Base-by-base conservation (phyloP, 2,797 vertebrate species). In the Florisuga fusca region DNA sequence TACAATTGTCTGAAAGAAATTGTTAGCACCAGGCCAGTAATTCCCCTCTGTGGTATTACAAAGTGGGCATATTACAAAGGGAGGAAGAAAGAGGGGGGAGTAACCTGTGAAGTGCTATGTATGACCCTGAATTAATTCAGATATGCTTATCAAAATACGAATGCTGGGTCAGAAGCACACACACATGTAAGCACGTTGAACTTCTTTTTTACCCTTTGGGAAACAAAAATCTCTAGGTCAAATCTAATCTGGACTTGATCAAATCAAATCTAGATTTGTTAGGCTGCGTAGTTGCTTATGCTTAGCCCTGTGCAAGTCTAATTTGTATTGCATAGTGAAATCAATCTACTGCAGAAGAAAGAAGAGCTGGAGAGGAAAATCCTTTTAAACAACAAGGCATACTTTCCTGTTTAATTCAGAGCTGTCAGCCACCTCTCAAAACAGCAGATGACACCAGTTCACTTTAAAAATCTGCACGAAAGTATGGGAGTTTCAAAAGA, bases 361-460 rank as follows among this genome's bases (percentile, higher is more conserved):
- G 58, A 34, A 46, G 21, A 68, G 67, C 62, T 87, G 64, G 89
- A 87, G 62, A 48, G 23, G 90, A 94, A 95, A 96, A 95, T 81
- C 69, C 62, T 96, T 97, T 97, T 97, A 97, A 97, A 97, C 59
- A 97, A 92, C 85, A 94, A 75, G 71, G 89, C 63, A 90, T 95
- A 87, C 96, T 97, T 97, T 96, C 59, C 78, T 96, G 74, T 92
- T 91, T 95, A 93, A 90, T 67, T 90, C 33, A 43, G 79, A 93
- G 78, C 61, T 96, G 89, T 96, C 96, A 97, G 92, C 8, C 41
- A 94, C 80, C 69, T 96, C 97, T 97, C 91, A 92, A 95, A 96
- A 89, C 71, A 96, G 94, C 75, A 84, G 61, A 85, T 92, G 68
- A 75, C 94, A 92, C 68, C 69, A 97, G 82, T 91, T 96, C 94